Conservation (phyloP, 1,140 invertebrate species). For the Microplitis demolitor region DNA sequence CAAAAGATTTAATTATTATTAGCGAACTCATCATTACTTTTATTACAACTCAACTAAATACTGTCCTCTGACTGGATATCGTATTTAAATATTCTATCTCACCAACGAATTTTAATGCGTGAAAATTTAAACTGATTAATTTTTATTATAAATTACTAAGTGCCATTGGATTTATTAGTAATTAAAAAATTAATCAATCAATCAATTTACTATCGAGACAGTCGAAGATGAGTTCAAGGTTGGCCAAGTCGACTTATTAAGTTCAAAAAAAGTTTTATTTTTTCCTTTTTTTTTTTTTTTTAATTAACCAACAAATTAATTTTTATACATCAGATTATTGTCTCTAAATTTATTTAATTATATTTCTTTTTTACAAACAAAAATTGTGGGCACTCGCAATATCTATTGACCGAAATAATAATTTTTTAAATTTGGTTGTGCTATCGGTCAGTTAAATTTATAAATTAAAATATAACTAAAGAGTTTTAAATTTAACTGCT, state of each 20-base stretch:
- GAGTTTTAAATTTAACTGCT: background rate
- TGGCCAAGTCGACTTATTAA: slow-evolving; percentile 30
- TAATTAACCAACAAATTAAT: background rate
- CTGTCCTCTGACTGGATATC: too few species aligned
- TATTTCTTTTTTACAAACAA: slow-evolving; percentile 6
- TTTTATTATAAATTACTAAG: too few species aligned
- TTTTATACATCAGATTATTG: background rate
- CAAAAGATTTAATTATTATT: too few species aligned
- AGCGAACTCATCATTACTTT: too few species aligned
- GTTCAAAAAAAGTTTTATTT: slow-evolving; percentile 1
- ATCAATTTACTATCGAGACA: too few species aligned
- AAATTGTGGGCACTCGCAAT: slow-evolving; percentile 16
- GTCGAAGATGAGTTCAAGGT: slow-evolving; percentile 7
- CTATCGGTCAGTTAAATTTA: too few species aligned
- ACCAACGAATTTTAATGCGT: too few species aligned
- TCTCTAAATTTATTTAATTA: background rate
- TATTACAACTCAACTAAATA: too few species aligned
- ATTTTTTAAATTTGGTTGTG: background rate
- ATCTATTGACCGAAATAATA: background rate
- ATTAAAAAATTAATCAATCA: too few species aligned
- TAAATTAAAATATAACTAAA: background rate
- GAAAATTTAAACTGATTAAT: too few species aligned
- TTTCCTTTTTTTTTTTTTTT: background rate
- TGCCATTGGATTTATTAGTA: too few species aligned
- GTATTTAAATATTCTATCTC: too few species aligned